Base-by-base conservation (phyloP, 2,888 invertebrate species). In the Patella caerulea region DNA sequence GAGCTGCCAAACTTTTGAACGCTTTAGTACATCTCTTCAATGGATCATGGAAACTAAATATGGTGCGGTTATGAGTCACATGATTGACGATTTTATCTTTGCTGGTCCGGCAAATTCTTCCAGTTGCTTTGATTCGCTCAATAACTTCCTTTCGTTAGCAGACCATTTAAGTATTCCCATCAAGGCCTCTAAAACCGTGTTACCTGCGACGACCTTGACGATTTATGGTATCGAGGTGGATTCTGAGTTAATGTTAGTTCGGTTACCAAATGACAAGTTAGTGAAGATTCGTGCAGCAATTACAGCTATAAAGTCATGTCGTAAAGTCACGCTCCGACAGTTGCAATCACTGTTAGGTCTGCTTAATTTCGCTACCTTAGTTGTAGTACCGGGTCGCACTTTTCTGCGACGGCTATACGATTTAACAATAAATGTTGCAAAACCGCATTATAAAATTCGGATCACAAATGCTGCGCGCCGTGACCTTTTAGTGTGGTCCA, bases 21-120 rank as follows among this genome's bases (percentile, higher is more conserved):
- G 24, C 17, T 56, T 73, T 15, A 73, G 73, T 24, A 29, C 19
- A 15, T 55, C 59, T 15, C 54, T 73, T n/a, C 73, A 59, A 29
- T 73, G 73, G 59, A 24, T 73, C 14, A 59, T 59, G 15, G 34
- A 17, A n/a, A 15, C 45, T 5, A 73, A 55, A 54, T 54, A 54
- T 52, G 19, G 7, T 65, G 65, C 65, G 2, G 24, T 34, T 0
- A 65, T 65, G 19, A 65, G 19, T 65, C 65, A 65, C 19, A 65
- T 65, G 65, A 65, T 65, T 65, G 65, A 65, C 15, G 65, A 65
- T 15, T 65, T 65, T 15, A 24, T 65, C 19, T 65, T 65, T 19
- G 65, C 24, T 65, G 65, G 65, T 24, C 19, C 65, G n/a, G 19
- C 65, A 12, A 15, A 65, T 65, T 19, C 65, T 24, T 7, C 19